Evolutionary conservation across 2,113 vertebrate species (phyloP), one percentile per base, ranked within the genome.

Genomic region (Albula glossodonta): DNA sequence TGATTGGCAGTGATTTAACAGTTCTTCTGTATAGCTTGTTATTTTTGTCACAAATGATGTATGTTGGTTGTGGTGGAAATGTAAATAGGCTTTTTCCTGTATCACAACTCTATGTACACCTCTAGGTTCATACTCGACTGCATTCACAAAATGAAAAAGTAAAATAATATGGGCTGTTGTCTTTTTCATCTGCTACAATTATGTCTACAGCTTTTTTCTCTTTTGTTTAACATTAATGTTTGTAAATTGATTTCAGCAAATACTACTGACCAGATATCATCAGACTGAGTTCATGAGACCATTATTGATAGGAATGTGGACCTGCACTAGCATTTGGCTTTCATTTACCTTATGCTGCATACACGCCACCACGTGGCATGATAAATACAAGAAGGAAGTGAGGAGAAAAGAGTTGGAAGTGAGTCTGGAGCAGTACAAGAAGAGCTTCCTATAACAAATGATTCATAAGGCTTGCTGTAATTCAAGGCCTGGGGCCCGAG

Each of bases 1-100:
- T 96, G 96, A 97, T 95, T 97, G 96, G 96, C 96, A 96, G 94
- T 95, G 94, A 96, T 95, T 92, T 94, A 97, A 93, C 93, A 94
- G 95, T 95, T 93, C 92, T 93, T 92, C 94, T 92, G 88, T 92
- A 93, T 92, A 93, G 94, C 94, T 96, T 96, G 93, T 91, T 95
- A 95, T 96, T 94, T 96, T 95, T 96, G 95, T 96, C 95, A 89
- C 93, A 94, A 94, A 94, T 94, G 96, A 97, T 96, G 92, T 96
- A 95, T 97, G 95, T 95, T 96, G 94, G 91, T 94, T 91, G 93
- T 95, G 92, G 91, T 93, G 94, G 93, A 96, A 96, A 94, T 91
- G 91, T 96, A 96, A 97, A 97, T 96, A 97, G 94, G 92, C 93
- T 41, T 94, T 93, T 94, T 95, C 93, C 91, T 94, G 89, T 93